Evolutionary conservation across 2,113 vertebrate species (phyloP), one percentile per base, ranked within the genome.

Genomic region (Cygnus atratus): DNA sequence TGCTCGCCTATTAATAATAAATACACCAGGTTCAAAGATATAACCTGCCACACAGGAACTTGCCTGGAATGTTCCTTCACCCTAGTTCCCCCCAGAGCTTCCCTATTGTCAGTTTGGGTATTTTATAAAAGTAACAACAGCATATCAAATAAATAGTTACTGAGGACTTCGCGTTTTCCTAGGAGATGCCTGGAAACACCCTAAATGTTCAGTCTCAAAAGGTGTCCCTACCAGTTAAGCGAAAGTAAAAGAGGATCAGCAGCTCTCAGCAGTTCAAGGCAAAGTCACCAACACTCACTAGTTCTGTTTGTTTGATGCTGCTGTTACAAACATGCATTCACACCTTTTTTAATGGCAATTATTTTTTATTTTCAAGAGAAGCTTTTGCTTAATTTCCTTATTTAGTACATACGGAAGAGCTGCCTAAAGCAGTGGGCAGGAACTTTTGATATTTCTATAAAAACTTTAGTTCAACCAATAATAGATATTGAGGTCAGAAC

Each of bases 401-500:
- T 75, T 84, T 68, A 33, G 24, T 78, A 81, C 19, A 20, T 58
- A 66, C 41, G 35, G 70, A 90, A 87, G 39, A 91, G 77, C 31
- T 90, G 84, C 92, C 74, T 84, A 86, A 74, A 93, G 88, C 81
- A 59, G 55, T 63, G 71, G 67, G 63, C 59, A 93, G 66, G 63
- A 90, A 55, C 80, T 84, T 96, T 6, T 92, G 92, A 84, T 81
- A 75, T 89, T 90, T 58, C 81, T 83, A 37, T 91, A 91, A 92
- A 94, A 91, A 88, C 6, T 50, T 52, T 82, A 91, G 63, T 87
- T 55, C 55, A 92, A 84, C 87, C 77, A 94, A 91, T 88, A 95
- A 55, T 82, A 74, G 88, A 92, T 89, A 91, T 25, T 66, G 74
- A 96, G 70, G 95, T 96, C 95, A 87, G 85, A 79, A 88, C 94